Percentiles rank a stretch among this genome's conserved stretches.
Conservation (phyloP, 2,888 invertebrate genomes). For the Cantharis nigra region DNA sequence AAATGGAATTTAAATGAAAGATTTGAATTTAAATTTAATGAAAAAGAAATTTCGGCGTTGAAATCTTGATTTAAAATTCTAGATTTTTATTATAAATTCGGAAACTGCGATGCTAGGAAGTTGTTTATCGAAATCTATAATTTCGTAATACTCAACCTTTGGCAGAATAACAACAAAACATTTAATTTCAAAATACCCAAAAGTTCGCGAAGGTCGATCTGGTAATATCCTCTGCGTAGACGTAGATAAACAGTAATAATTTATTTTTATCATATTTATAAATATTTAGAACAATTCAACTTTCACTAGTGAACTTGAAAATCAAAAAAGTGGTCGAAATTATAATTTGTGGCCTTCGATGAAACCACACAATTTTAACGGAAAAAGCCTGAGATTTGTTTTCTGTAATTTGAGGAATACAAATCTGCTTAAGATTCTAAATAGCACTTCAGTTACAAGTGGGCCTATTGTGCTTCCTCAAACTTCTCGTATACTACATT, state of each 20-base stretch:
- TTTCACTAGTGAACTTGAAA: neutral
- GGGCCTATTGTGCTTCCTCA: neutral
- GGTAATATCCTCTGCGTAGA: no score
- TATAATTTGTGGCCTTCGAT: neutral
- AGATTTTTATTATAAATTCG: no score
- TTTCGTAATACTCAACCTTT: neutral
- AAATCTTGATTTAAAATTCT: no score
- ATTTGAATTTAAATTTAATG: no score
- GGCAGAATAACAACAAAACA: neutral
- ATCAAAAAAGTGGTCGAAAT: neutral
- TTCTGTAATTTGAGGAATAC: neutral
- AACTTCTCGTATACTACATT: neutral
- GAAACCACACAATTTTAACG: neutral
- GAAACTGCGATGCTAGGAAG: no score
- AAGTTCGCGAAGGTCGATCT: neutral
- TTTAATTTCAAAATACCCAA: neutral
- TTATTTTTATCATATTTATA: neutral
- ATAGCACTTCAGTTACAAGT: neutral
- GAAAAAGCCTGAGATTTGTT: neutral
- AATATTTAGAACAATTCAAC: neutral
- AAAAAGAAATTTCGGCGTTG: no score
- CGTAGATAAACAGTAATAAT: neutral
- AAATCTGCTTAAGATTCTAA: neutral
- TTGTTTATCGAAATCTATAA: neutral
- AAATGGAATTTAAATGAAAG: no score